Percentiles rank a stretch among this genome's conserved stretches.
Evolutionary conservation across 2,888 invertebrate genomes (phyloP).

Genomic region (Dysmachus trigonus): DNA sequence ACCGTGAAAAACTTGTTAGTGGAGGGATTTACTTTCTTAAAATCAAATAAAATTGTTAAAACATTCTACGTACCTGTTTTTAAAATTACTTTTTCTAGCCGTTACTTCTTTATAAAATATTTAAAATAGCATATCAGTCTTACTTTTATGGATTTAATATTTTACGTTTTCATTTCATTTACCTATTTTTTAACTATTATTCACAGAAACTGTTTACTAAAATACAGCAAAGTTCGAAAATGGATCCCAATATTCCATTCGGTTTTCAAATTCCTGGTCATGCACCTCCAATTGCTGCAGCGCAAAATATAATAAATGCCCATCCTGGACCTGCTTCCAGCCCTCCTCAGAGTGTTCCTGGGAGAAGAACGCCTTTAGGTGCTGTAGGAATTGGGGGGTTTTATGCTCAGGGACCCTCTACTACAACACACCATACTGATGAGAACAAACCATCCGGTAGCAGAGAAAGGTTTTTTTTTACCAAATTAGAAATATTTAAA

Average conservation of each 20-base stretch:
- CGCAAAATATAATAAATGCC: slow-evolving; percentile 55
- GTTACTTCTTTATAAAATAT: too few species aligned
- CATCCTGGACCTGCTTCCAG: slow-evolving; percentile 60
- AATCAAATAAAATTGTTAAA: too few species aligned
- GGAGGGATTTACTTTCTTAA: too few species aligned
- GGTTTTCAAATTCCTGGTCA: slow-evolving; percentile 62
- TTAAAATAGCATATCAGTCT: too few species aligned
- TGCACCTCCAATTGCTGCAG: slow-evolving; percentile 59
- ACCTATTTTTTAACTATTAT: not conserved
- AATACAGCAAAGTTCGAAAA: slow-evolving; percentile 43
- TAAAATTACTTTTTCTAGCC: too few species aligned
- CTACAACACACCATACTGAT: slow-evolving; percentile 70
- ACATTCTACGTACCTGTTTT: too few species aligned
- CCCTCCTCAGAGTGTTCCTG: slow-evolving; percentile 71
- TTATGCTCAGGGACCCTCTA: slow-evolving; percentile 73
- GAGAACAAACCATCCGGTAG: slow-evolving; percentile 74
- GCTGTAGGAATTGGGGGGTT: slow-evolving; percentile 88
- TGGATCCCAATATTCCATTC: slow-evolving; percentile 62
- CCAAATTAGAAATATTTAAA: not conserved
- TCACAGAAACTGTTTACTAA: not conserved
- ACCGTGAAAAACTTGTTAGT: too few species aligned
- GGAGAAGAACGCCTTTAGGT: slow-evolving; percentile 80
- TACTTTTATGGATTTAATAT: too few species aligned
- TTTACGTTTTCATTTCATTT: too few species aligned
- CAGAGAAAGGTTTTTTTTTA: slow-evolving; percentile 51